Evolutionary conservation across 2,888 invertebrate species (phyloP).

Genomic region (Ophraella communa): DNA sequence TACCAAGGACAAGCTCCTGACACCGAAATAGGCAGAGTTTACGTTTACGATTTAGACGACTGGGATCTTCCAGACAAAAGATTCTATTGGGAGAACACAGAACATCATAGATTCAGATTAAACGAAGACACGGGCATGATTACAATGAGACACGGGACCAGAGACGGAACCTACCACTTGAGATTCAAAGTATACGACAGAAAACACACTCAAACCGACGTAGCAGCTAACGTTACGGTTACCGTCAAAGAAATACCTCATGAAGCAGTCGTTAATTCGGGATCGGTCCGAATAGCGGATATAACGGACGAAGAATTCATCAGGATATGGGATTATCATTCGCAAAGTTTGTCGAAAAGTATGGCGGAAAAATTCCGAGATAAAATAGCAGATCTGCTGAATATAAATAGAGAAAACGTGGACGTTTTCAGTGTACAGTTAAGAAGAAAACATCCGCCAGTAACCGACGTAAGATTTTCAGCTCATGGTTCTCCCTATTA

Average conservation of each 20-base stretch:
- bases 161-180: conserved; percentile 83
- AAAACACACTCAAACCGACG: conserved; percentile 93
- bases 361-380: conserved; percentile 89
- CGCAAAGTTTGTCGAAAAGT: conserved; percentile 80
- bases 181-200: conserved; percentile 89
- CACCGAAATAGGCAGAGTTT: conserved; percentile 76
- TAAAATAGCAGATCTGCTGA: conserved; percentile 84
- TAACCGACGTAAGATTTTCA: conserved; percentile 91
- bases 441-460: conserved; percentile 82
- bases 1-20: conserved; percentile 69
- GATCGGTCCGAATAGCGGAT: conserved; percentile 90
- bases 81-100: conserved; percentile 90
- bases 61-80: conserved; percentile 99
- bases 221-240: conserved; percentile 95
- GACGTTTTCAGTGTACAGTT: conserved; percentile 96
- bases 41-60: conserved; percentile 97
- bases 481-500: conserved; percentile 97
- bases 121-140: conserved; percentile 95
- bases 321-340: conserved; percentile 89
- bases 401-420: conserved; percentile 86
- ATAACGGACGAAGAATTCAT: conserved; percentile 97
- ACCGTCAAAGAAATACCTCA: conserved; percentile 93
- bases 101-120: conserved; percentile 83
- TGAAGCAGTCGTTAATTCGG: conserved; percentile 94
- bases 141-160: conserved; percentile 91